Evolutionary conservation across 2,888 invertebrate species (phyloP).

Genomic region (Hesperia comma): DNA sequence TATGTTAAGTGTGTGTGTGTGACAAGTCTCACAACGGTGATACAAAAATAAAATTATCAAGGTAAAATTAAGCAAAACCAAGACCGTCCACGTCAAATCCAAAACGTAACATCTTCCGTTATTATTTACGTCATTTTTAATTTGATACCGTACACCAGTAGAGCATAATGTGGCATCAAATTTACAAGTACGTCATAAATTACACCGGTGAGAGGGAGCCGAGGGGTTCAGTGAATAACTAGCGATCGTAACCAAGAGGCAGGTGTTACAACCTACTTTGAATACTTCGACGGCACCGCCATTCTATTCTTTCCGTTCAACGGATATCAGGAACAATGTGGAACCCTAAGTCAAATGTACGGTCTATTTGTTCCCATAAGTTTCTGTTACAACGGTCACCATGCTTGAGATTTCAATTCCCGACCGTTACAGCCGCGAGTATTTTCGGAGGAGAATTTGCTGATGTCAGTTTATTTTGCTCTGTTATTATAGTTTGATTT

Average conservation of each 20-base stretch:
- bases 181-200: conserved; percentile 30
- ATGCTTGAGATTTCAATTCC: conserved; percentile 12
- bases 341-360: conserved; percentile 32
- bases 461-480: too few species aligned
- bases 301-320: conserved; percentile 35
- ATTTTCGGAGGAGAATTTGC: neutral
- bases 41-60: too few species aligned
- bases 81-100: too few species aligned
- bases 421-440: conserved; percentile 1
- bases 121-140: neutral
- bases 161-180: conserved; percentile 17
- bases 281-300: conserved; percentile 35
- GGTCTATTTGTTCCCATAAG: conserved; percentile 28
- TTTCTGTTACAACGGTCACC: conserved; percentile 27
- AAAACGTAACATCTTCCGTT: too few species aligned
- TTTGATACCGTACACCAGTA: neutral
- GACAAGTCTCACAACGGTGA: too few species aligned
- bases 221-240: conserved; percentile 32
- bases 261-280: conserved; percentile 36
- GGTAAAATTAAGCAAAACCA: too few species aligned
- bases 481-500: too few species aligned
- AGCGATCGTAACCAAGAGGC: conserved; percentile 35
- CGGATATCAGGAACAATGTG: conserved; percentile 35
- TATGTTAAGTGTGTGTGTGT: too few species aligned
- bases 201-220: conserved; percentile 25